These are phyloP conservation scores for Archips crataeganus DNA, from an alignment of 2,888 invertebrate species.

Conservation along the genomic window DNA sequence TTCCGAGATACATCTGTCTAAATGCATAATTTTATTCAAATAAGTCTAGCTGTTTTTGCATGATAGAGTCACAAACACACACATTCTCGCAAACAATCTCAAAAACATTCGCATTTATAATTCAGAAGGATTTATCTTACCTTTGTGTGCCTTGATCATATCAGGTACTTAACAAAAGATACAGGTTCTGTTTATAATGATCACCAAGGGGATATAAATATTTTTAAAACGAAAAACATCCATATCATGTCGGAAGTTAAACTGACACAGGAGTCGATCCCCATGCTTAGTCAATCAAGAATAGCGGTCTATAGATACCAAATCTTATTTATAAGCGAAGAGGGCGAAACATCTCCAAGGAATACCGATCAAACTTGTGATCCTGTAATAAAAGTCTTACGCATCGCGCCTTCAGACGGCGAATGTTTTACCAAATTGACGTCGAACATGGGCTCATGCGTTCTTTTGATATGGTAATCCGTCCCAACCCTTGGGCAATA, in stretches of 20 bases:
- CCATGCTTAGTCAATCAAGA: conserved; percentile 33
- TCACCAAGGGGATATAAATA: too few relatives aligned
- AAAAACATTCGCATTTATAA: too few relatives aligned
- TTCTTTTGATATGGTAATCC: conserved; percentile 84
- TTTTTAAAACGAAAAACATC: not conserved
- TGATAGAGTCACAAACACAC: too few relatives aligned
- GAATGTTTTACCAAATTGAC: conserved; percentile 78
- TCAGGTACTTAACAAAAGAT: not conserved
- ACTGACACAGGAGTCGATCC: conserved; percentile 20
- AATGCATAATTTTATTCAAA: too few relatives aligned
- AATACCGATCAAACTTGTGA: conserved; percentile 60
- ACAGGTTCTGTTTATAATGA: not conserved
- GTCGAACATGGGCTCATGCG: conserved; percentile 73
- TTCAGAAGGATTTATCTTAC: too few relatives aligned
- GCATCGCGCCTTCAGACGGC: conserved; percentile 60
- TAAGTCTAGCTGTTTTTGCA: too few relatives aligned
- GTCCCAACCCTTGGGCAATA: conserved; percentile 70
- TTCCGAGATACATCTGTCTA: too few relatives aligned
- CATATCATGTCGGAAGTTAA: not conserved
- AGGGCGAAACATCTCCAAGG: conserved; percentile 56
- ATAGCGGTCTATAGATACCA: conserved; percentile 26
- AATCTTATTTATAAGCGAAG: conserved; percentile 43
- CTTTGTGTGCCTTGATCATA: too few relatives aligned
- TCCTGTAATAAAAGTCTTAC: conserved; percentile 52
- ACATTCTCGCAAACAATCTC: too few relatives aligned